Evolutionary conservation across 2,113 vertebrate species (phyloP), one percentile per base, ranked within the genome.

Genomic region (Epinephelus lanceolatus): DNA sequence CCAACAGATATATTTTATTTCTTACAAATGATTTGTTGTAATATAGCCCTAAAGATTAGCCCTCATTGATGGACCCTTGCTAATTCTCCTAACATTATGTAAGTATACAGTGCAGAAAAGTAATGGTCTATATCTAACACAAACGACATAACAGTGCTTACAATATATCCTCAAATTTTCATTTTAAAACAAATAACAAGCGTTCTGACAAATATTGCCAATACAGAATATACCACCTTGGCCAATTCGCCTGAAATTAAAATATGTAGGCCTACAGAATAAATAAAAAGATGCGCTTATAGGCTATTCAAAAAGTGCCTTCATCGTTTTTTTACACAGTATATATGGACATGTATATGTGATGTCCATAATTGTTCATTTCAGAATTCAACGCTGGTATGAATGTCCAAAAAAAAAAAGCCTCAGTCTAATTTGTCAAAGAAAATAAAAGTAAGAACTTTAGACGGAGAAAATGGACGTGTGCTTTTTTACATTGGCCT

Each of bases 131-230:
- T 67, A 91, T 84, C 81, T 92, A 92, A 93, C 88, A 93, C 85
- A 91, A 93, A 93, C 84, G 84, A 95, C 92, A 82, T 81, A 93
- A 94, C 94, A 95, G 92, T 95, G 94, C 92, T 95, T 94, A 95
- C 89, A 95, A 90, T 92, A 93, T 94, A 93, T 93, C 88, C 94
- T 95, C 81, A 77, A 30, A 88, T 85, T 93, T 92, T 94, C 89
- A 87, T 91, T 93, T 93, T 92, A 91, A 90, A 93, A 93, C 87
- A 93, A 93, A 93, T 88, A 92, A 91, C 84, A 90, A 93, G 94
- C 95, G 93, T 96, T 95, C 95, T 78, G 97, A 97, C 98, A 99
- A 99, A 99, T 98, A 98, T 99, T 99, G 97, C 97, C 97, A 96
- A 97, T 96, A 96, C 96, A 96, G 94, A 94, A 95, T 93, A 94